Evolutionary conservation across 1,140 invertebrate species (phyloP), one percentile per base, ranked within the genome.

Genomic region (Polypedilum pembai): DNA sequence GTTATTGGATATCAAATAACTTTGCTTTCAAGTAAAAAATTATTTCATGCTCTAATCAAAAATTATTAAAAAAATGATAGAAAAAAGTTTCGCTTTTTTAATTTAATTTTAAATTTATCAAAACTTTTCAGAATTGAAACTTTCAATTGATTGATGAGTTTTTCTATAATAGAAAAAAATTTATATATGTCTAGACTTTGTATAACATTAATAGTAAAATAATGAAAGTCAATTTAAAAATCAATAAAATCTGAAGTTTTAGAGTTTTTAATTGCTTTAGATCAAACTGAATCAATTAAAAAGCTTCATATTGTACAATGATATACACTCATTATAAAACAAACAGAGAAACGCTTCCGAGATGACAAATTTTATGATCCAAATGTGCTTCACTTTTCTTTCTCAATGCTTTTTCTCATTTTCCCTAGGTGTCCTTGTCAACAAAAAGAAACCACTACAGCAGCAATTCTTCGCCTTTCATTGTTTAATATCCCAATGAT

Each of bases 341-440:
- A 56, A 56, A 17, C 7, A 18, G 1, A 69, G 20, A 18, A 20
- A 10, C 7, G 65, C 65, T 1, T 21, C 1, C 5, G 0, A 69
- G 18, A 69, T 69, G 20, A 8, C 65, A 69, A 69, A 69, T 69
- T 69, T 69, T 20, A 20, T 20, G 65, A 69, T 69, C 65, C 65
- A 10, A 18, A 69, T 69, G 65, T 18, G 65, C 5, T 20, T 69
- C 65, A 69, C 17, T 12, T 69, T 69, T 69, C n/a, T 69, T 18
- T 69, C 10, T 69, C 17, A 18, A 69, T 8, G 8, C 8, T 69
- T 12, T 21, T 8, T 69, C 12, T 69, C 17, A 69, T 21, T 69
- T 69, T 18, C 17, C 17, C 8, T 1, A 20, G 65, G 65, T 69
- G 65, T 69, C 65, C 17, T 18, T 20, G 17, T 69, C 12, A n/a